Evolutionary conservation across 2,797 vertebrate genomes (phyloP), one percentile per base, ranked within the genome.

Genomic region (Falco cherrug): DNA sequence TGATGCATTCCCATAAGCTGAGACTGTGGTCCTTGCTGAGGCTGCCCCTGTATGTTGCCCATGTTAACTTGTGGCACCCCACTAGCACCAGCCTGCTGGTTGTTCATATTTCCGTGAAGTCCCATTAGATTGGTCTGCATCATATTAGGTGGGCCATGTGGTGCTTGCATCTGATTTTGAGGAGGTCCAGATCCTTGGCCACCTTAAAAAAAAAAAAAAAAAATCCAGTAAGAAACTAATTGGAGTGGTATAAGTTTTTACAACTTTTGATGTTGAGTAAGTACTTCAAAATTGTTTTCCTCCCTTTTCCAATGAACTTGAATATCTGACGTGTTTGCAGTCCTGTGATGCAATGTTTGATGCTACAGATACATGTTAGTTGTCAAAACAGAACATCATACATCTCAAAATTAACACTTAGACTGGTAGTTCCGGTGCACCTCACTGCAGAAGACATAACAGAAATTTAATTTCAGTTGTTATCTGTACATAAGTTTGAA

Each of bases 1-100:
- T 99, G 99, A 98, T 99, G 99, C 98, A 99, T 99, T 96, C 99
- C 98, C 98, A 99, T 99, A 90, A 99, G 99, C 93, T 99, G 99
- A 96, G 99, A 98, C 97, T 99, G 99, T 96, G 99, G 98, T 97
- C 99, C 99, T 98, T 99, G 98, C 95, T 99, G 99, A 87, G 98
- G 97, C 95, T 99, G 99, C 69, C 98, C 98, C 97, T 98, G 98
- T 57, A 99, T 98, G 96, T 81, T 99, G 95, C 98, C 97, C 94
- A 98, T 97, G 95, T 97, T 98, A 91, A 98, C 98, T 60, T 98
- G 98, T 26, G 98, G 97, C 96, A 98, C 98, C 81, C 98, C 99
- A 94, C 98, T 96, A 63, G 98, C 98, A 97, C 98, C 98, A 81
- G 99, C 95, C 84, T 99, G 98, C 94, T 98, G 99, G 95, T 96